Evolutionary conservation across 2,113 vertebrate species (phyloP).

Genomic region (Sinocyclocheilus anophthalmus): DNA sequence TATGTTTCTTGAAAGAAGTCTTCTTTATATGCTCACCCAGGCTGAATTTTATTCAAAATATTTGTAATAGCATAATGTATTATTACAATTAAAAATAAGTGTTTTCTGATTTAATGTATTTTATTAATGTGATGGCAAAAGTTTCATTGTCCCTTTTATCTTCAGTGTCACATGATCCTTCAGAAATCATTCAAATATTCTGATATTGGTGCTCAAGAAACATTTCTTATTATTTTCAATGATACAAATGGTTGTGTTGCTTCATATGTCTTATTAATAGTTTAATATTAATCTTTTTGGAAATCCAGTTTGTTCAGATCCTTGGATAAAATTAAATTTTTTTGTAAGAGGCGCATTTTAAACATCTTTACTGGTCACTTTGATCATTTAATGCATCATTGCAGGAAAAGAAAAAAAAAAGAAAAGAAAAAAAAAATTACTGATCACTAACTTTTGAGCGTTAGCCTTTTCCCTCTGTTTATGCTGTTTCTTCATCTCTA

Average conservation of each 20-base stretch:
- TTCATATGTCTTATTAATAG: not conserved
- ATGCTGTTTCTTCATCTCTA: conserved; percentile 52
- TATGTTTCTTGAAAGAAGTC: not conserved
- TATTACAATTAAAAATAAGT: not conserved
- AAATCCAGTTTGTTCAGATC: not conserved
- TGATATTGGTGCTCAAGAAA: not conserved
- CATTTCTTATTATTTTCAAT: not conserved
- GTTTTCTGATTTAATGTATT: not conserved
- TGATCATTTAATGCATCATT: not conserved
- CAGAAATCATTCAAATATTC: not conserved
- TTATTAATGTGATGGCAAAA: too few species aligned
- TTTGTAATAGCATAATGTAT: not conserved
- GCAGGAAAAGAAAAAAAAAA: not conserved
- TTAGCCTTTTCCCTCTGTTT: too few species aligned
- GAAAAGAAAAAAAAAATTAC: not conserved
- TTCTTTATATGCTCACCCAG: not conserved
- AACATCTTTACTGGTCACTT: not conserved
- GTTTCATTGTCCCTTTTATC: too few species aligned
- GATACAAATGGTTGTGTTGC: not conserved
- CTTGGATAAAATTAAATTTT: too few species aligned
- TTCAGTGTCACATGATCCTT: not conserved
- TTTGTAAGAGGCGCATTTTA: not conserved
- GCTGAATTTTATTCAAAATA: not conserved
- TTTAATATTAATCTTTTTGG: too few species aligned
- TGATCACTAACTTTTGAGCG: not conserved